Percentiles rank a stretch among this genome's conserved stretches.
Conservation (phyloP, 2,888 invertebrate genomes). For the Eledona agricola region DNA sequence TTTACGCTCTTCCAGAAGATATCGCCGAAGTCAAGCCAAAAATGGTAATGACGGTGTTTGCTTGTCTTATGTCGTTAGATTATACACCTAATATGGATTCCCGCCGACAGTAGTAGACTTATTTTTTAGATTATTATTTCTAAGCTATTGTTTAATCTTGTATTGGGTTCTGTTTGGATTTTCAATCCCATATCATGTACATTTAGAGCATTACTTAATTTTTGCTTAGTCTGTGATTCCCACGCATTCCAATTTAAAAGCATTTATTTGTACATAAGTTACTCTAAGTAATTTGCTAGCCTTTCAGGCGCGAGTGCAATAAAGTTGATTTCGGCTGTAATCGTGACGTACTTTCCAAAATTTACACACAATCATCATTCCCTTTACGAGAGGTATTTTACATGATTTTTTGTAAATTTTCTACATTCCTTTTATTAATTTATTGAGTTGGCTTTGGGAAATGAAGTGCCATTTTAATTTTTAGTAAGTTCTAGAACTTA, state of each 20-base stretch:
- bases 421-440: constrained; percentile 26
- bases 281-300: constrained; percentile 42
- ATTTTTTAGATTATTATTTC: constrained; percentile 17
- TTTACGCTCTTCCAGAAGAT: constrained; percentile 98
- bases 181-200: constrained; percentile 7
- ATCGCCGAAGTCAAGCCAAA: constrained; percentile 98
- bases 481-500: constrained; percentile 16
- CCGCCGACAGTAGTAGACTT: constrained; percentile 44
- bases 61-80: constrained; percentile 98
- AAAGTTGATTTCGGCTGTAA: constrained; percentile 26
- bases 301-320: constrained; percentile 33
- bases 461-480: constrained; percentile 54
- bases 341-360: constrained; percentile 27
- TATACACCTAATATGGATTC: constrained; percentile 89
- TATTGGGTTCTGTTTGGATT: constrained; percentile 15
- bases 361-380: constrained; percentile 21
- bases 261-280: constrained; percentile 39
- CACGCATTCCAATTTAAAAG: constrained; percentile 43
- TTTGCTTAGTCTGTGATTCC: constrained; percentile 34
- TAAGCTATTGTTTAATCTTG: constrained; percentile 18
- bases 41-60: constrained; percentile 99
- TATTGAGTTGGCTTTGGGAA: constrained; percentile 39
- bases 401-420: constrained; percentile 29
- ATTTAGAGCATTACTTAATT: constrained; percentile 26
- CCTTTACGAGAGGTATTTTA: constrained; percentile 21